phyloP scores from a whole-genome alignment of 2,797 vertebrate species.

The Pseudocheirus occidentalis region DNA sequence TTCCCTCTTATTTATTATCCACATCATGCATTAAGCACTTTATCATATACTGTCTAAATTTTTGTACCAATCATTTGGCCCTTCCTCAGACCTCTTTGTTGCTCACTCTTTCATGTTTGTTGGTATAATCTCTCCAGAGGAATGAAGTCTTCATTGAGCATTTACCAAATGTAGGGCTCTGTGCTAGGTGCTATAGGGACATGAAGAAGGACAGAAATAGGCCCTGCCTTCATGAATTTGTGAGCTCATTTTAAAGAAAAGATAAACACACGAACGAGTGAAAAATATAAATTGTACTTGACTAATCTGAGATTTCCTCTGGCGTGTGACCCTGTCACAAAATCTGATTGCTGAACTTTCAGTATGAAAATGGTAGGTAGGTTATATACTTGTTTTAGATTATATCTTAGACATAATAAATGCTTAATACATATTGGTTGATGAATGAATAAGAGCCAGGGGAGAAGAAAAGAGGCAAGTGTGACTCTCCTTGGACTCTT shows the following conservation, averaged over 20 bases:
- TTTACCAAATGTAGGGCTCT: not conserved
- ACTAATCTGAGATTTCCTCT: not conserved
- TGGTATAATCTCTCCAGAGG: not conserved
- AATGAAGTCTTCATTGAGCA: not conserved
- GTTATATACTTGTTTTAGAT: not conserved
- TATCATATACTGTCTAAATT: not conserved
- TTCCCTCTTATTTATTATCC: not conserved
- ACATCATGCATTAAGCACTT: not conserved
- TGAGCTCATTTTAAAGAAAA: not conserved
- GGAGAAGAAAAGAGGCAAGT: not conserved
- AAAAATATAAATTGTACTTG: not conserved
- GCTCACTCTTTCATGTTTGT: not conserved
- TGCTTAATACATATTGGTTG: not conserved
- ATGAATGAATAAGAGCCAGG: not conserved
- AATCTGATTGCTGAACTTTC: not conserved
- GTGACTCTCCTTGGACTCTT: not conserved
- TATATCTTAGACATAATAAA: not conserved
- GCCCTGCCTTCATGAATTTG: not conserved
- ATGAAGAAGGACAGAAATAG: not conserved
- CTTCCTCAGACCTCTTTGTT: not conserved
- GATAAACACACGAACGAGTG: not conserved
- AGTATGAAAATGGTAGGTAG: not conserved
- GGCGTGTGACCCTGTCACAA: not conserved
- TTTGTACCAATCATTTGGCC: not conserved
- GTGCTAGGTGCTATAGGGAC: not conserved